phyloP scores from a whole-genome alignment of 2,888 invertebrate genomes.

The Fabriciana adippe region DNA sequence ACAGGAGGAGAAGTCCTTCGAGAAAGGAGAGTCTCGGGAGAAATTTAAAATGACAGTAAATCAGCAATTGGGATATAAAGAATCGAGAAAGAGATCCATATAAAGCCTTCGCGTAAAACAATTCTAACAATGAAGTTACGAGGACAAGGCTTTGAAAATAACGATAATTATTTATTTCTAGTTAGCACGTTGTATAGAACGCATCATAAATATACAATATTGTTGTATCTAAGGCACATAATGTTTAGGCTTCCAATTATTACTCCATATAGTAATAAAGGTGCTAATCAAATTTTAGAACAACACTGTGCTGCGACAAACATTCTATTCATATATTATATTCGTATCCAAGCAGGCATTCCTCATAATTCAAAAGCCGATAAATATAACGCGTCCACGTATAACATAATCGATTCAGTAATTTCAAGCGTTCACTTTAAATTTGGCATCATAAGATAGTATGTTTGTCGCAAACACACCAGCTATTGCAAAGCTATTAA shows the following conservation, averaged over 20 bases:
- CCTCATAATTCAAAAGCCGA: too few species aligned
- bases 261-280: constrained; percentile 79
- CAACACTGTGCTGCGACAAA: constrained; percentile 54
- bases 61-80: constrained; percentile 45
- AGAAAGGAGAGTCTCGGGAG: constrained; percentile 18
- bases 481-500: constrained; percentile 70
- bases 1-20: constrained; percentile 19
- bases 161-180: constrained; percentile 77
- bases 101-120: constrained; percentile 72
- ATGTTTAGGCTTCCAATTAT: constrained; percentile 82
- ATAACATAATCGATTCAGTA: constrained; percentile 3
- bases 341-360: too few species aligned
- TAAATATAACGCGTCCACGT: constrained; percentile 8
- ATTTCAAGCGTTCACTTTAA: constrained; percentile 3
- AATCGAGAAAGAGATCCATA: constrained; percentile 49
- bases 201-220: constrained; percentile 83
- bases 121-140: constrained; percentile 67
- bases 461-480: constrained; percentile 54
- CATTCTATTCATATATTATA: constrained; percentile 41
- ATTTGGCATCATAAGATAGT: neutral
- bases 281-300: constrained; percentile 69
- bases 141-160: constrained; percentile 75
- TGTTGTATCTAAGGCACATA: constrained; percentile 84
- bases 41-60: constrained; percentile 24
- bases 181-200: constrained; percentile 82